phyloP scores from a whole-genome alignment of 2,797 vertebrate genomes.

The Gambelia wislizenii region DNA sequence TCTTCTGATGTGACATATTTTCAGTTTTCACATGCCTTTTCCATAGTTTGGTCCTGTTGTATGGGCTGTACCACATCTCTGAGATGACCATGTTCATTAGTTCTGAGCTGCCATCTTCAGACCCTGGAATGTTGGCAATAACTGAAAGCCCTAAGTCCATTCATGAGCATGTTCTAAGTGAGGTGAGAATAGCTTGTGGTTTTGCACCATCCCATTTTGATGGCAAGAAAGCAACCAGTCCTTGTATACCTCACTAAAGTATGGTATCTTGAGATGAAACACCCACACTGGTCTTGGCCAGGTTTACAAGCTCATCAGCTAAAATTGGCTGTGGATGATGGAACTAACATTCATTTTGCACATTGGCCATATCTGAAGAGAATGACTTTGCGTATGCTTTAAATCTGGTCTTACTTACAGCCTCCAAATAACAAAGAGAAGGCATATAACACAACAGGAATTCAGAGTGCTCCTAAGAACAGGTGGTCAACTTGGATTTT shows the following conservation, averaged over 20 bases:
- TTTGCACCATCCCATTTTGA: neutral
- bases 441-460: neutral
- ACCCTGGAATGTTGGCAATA: neutral
- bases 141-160: neutral
- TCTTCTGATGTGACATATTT: neutral
- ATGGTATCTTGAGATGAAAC: neutral
- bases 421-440: neutral
- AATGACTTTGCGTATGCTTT: neutral
- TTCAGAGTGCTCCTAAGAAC: slow-evolving; percentile 6
- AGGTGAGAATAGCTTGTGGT: fast-evolving
- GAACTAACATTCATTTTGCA: neutral
- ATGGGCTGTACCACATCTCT: neutral
- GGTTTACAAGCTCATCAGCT: neutral
- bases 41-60: neutral
- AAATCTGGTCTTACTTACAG: neutral
- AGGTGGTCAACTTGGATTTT: slow-evolving; percentile 16
- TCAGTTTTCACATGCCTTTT: neutral
- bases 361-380: neutral
- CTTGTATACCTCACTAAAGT: neutral
- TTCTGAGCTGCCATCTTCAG: neutral
- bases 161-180: neutral
- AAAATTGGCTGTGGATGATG: neutral
- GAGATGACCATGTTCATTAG: neutral
- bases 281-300: neutral
- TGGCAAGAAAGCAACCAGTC: neutral